These are phyloP conservation scores for Dasyurus viverrinus DNA, from an alignment of 2,113 vertebrate genomes.

Conservation along the genomic window DNA sequence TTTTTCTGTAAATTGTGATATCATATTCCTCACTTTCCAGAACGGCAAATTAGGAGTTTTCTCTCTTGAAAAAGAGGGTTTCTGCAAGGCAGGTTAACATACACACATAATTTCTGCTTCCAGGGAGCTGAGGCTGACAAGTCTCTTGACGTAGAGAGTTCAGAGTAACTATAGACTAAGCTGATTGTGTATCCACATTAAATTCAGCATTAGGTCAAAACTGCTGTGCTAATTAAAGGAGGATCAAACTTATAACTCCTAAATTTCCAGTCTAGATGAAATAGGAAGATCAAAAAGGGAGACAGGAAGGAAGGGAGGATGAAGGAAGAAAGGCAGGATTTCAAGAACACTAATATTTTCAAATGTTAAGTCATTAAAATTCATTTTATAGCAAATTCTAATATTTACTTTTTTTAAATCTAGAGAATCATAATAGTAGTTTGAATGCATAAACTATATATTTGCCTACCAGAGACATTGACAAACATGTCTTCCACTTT, in stretches of 20 bases:
- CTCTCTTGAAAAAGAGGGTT: background rate
- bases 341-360: background rate
- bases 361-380: background rate
- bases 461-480: background rate
- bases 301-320: background rate
- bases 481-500: background rate
- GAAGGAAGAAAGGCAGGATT: background rate
- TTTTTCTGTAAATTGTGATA: background rate
- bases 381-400: background rate
- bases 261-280: background rate
- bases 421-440: background rate
- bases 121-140: background rate
- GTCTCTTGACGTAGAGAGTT: background rate
- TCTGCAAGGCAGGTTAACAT: background rate
- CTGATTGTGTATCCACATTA: background rate
- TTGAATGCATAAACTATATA: background rate
- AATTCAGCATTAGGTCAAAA: background rate
- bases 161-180: background rate
- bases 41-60: background rate
- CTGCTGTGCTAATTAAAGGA: background rate
- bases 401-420: background rate
- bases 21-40: background rate
- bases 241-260: background rate
- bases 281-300: background rate
- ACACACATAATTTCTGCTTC: background rate